Evolutionary conservation across 2,888 invertebrate species (phyloP), one percentile per base, ranked within the genome.

Genomic region (Acutogordius australiensis): DNA sequence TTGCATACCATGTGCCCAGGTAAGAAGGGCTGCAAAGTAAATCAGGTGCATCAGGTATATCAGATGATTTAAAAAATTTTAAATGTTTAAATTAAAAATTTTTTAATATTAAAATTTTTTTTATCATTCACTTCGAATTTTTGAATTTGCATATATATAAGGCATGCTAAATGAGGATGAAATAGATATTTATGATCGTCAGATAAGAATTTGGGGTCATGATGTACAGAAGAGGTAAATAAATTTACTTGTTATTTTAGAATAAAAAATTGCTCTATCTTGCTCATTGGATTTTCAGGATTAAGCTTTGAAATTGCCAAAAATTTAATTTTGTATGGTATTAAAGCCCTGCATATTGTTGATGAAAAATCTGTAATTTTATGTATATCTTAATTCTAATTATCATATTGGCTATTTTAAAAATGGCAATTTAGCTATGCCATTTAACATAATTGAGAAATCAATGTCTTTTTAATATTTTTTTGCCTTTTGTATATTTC

Each of bases 181-280:
- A 51, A 51, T 51, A n/a, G 51, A 51, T 51, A 23, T 51, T 23
- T 51, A 51, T 23, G 51, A 51, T 51, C 8, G 51, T 13, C 51
- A 51, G 23, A 51, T 51, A 8, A 51, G 51, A 23, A 51, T 51
- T 21, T 51, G 51, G 51, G 51, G 51, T 51, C 51, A 51, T 23
- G 51, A 51, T 8, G 51, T 51, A n/a, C 51, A 51, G 23, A 51
- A 51, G 23, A 51, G 23, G 51, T 51, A 51, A 23, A 51, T 8
- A 37, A 37, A 13, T 8, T 37, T 37, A 37, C 8, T 37, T 37
- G 18, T 37, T 37, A 13, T 37, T 37, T 13, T 37, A 51, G 51
- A 26, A 21, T 51, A 4, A 51, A 51, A 51, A 51, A 51, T 51
- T 51, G 23, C 23, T 21, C 13, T 23, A 51, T 51, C 23, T n/a